These are phyloP conservation scores for Paralvinella palmiformis DNA, from an alignment of 1,140 invertebrate species.

Conservation along the genomic window DNA sequence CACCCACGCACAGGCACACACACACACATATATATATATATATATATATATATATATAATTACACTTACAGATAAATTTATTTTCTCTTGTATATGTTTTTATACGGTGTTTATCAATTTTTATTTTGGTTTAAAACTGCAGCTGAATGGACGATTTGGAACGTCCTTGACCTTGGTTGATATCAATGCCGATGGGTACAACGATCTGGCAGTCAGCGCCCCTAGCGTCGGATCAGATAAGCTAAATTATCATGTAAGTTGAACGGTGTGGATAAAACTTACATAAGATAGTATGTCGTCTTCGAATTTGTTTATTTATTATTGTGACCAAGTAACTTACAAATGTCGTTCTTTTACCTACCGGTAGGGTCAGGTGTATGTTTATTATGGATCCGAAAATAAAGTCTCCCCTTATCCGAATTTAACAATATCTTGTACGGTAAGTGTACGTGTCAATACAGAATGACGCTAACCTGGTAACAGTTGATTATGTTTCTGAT, in stretches of 20 bases:
- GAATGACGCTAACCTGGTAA: no score
- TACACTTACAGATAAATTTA: no score
- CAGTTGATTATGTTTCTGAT: no score
- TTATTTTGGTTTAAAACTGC: neutral
- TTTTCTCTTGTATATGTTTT: no score
- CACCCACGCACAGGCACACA: no score
- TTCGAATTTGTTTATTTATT: neutral
- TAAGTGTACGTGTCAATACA: no score
- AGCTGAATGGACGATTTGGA: slow-evolving; percentile 26
- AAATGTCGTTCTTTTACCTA: neutral
- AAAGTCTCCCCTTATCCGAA: slow-evolving; percentile 13
- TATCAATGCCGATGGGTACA: slow-evolving; percentile 33
- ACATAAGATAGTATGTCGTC: neutral
- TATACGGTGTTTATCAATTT: no score
- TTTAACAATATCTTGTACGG: slow-evolving; percentile 23
- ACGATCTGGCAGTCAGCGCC: slow-evolving; percentile 35
- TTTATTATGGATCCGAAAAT: slow-evolving; percentile 23
- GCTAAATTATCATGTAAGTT: slow-evolving; percentile 9
- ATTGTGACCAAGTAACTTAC: neutral
- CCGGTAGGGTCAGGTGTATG: slow-evolving; percentile 25
- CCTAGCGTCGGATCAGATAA: slow-evolving; percentile 25
- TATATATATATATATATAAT: no score
- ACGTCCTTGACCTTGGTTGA: slow-evolving; percentile 31
- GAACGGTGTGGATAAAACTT: neutral
- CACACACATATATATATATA: no score